phyloP scores from a whole-genome alignment of 2,888 invertebrate species.

The Melanotus villosus region DNA sequence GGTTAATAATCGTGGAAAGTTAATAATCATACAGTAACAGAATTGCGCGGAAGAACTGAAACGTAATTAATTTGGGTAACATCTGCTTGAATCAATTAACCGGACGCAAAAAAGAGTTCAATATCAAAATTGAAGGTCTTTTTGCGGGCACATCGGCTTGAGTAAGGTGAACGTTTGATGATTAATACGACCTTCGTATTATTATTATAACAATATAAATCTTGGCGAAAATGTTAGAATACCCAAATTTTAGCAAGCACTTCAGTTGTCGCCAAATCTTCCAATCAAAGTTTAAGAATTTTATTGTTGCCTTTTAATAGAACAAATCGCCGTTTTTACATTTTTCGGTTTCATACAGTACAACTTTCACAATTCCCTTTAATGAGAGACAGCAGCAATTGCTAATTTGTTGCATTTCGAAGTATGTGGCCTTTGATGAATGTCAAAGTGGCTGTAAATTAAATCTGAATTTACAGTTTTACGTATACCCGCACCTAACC shows the following conservation, averaged over 20 bases:
- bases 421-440: conserved; percentile 13
- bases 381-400: not conserved
- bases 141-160: conserved; percentile 28
- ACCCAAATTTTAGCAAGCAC: no score
- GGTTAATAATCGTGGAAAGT: no score
- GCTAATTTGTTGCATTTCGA: conserved; percentile 15
- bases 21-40: no score
- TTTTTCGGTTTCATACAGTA: not conserved
- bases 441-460: conserved; percentile 14
- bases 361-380: conserved; percentile 14
- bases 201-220: conserved; percentile 25
- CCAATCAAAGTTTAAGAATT: not conserved
- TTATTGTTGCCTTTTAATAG: not conserved
- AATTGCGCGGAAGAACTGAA: not conserved
- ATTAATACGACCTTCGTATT: conserved; percentile 32
- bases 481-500: not conserved
- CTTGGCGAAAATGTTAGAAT: conserved; percentile 9
- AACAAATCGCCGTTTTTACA: not conserved
- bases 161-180: conserved; percentile 33
- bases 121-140: conserved; percentile 38
- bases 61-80: not conserved
- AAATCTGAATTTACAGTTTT: not conserved
- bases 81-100: conserved; percentile 3
- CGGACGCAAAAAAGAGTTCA: conserved; percentile 30
- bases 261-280: not conserved